phyloP scores from a whole-genome alignment of 2,888 invertebrate genomes.

The Aphodius granarius region DNA sequence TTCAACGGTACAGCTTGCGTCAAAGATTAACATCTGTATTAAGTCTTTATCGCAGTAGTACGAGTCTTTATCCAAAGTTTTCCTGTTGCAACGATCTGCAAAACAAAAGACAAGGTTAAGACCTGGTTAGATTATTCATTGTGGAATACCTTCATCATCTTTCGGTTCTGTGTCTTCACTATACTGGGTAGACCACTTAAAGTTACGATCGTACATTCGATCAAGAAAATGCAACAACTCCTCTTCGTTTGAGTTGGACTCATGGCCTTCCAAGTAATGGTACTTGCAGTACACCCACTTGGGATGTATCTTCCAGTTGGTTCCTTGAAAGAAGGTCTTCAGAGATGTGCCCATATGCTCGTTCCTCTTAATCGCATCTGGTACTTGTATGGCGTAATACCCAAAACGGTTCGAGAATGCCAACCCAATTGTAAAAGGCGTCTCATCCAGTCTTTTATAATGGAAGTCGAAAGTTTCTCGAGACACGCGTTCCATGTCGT shows the following conservation, averaged over 20 bases:
- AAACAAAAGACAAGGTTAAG: neutral
- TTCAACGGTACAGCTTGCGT: slow-evolving; percentile 73
- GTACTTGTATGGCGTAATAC: slow-evolving; percentile 71
- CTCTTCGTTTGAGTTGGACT: slow-evolving; percentile 71
- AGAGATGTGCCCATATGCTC: slow-evolving; percentile 70
- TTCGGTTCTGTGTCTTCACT: neutral
- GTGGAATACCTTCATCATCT: neutral
- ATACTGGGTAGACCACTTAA: slow-evolving; percentile 68
- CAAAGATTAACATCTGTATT: slow-evolving; percentile 83
- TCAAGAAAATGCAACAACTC: slow-evolving; percentile 76
- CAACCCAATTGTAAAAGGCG: slow-evolving; percentile 86
- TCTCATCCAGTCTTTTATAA: slow-evolving; percentile 77
- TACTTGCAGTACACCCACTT: slow-evolving; percentile 90
- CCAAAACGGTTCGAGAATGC: slow-evolving; percentile 82
- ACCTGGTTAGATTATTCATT: neutral
- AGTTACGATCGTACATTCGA: slow-evolving; percentile 61
- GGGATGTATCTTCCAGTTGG: slow-evolving; percentile 79
- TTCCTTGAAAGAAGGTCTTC: slow-evolving; percentile 72
- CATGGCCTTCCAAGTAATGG: slow-evolving; percentile 78
- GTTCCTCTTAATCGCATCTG: slow-evolving; percentile 73
- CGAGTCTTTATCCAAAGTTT: slow-evolving; percentile 66
- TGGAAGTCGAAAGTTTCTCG: slow-evolving; percentile 81
- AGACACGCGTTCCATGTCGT: slow-evolving; percentile 80
- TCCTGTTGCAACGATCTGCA: slow-evolving; percentile 59
- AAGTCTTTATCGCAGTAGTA: slow-evolving; percentile 86